Evolutionary conservation across 1,140 invertebrate species (phyloP).

Genomic region (Pinna nobilis): DNA sequence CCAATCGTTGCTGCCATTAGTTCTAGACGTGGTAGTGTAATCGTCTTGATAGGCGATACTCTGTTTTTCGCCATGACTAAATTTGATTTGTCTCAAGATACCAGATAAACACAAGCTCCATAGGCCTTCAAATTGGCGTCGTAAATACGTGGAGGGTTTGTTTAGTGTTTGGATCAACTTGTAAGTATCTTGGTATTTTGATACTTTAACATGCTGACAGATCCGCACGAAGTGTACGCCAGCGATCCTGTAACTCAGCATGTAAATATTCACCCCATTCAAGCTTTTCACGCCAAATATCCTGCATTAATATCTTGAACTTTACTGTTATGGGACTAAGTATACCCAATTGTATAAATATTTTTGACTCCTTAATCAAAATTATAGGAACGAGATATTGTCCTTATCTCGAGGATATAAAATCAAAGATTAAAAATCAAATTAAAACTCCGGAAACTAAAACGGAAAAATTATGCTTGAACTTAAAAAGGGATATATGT

Average conservation of each 20-base stretch:
- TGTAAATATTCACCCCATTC: constrained; percentile 34
- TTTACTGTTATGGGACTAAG: constrained; percentile 28
- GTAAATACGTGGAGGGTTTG: constrained; percentile 27
- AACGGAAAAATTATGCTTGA: no score
- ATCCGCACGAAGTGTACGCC: neutral
- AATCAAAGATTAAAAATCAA: no score
- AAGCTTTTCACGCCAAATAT: constrained; percentile 32
- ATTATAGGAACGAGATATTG: no score
- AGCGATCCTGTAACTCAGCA: neutral
- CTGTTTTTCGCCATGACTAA: constrained; percentile 40
- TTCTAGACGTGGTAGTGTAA: constrained; percentile 34
- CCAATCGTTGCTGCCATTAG: constrained; percentile 41
- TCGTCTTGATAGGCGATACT: constrained; percentile 24
- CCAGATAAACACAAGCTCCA: constrained; percentile 30
- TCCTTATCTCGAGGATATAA: no score
- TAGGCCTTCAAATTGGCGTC: constrained; percentile 40
- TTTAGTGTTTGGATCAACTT: neutral
- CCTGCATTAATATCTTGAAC: constrained; percentile 39
- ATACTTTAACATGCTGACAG: neutral
- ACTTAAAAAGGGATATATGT: no score
- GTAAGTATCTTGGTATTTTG: constrained; percentile 7
- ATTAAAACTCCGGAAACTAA: no score
- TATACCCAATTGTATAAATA: constrained; percentile 41
- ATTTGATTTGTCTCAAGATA: neutral
- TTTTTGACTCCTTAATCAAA: constrained; percentile 18